phyloP scores from a whole-genome alignment of 2,113 vertebrate genomes.

The Marmota monax region DNA sequence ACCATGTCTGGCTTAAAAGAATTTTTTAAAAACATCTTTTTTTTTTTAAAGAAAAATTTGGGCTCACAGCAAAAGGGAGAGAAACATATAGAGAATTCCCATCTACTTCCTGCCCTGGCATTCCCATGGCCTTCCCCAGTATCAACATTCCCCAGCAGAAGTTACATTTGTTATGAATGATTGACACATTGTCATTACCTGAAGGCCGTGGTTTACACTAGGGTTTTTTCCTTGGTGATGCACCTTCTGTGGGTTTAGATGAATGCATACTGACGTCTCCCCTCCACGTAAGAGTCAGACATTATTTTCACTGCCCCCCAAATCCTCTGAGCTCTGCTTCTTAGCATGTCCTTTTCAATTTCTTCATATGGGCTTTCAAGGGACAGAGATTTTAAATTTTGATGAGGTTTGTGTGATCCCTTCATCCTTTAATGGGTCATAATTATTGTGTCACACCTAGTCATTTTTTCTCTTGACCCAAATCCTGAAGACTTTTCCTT shows the following conservation, averaged over 20 bases:
- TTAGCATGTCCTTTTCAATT: background rate
- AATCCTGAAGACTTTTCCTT: background rate
- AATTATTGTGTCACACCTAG: background rate
- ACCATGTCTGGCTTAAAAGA: too few species aligned
- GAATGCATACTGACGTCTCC: too few species aligned
- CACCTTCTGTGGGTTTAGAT: background rate
- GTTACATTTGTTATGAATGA: background rate
- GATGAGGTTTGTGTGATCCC: background rate
- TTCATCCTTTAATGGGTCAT: background rate
- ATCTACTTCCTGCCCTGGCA: background rate
- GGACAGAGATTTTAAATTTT: background rate
- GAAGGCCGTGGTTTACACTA: too few species aligned
- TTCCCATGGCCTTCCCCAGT: accelerated
- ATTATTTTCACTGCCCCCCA: background rate
- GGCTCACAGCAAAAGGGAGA: background rate
- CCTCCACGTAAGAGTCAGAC: background rate
- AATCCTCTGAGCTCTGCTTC: background rate
- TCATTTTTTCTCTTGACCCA: background rate
- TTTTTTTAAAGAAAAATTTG: background rate
- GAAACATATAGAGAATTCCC: background rate
- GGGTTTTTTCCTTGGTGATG: too few species aligned
- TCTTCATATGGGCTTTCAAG: background rate
- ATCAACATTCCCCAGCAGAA: background rate
- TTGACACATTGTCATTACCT: background rate
- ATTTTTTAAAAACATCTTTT: background rate